These are phyloP conservation scores for Epicauta chinensis DNA, from an alignment of 1,140 invertebrate species.

Conservation along the genomic window DNA sequence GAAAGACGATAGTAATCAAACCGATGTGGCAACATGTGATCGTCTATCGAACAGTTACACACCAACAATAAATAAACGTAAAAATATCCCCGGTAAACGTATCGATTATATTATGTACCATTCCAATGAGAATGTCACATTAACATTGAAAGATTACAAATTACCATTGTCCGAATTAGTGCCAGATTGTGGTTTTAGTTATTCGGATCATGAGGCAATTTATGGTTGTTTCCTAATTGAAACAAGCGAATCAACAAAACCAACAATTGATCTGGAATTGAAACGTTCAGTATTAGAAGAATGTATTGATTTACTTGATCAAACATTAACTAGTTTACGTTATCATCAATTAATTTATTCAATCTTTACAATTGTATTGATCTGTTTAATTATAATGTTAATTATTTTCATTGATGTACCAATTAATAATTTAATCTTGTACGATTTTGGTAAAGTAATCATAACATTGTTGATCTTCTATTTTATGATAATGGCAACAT, in stretches of 20 bases:
- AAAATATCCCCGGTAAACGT: conserved; percentile 69
- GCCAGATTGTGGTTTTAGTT: conserved; percentile 66
- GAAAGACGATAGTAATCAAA: conserved; percentile 15
- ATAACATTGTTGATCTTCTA: conserved; percentile 61
- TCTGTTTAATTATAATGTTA: conserved; percentile 37
- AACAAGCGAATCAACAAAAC: conserved; percentile 19
- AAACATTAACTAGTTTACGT: conserved; percentile 49
- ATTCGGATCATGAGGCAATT: conserved; percentile 92
- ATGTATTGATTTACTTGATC: conserved; percentile 54
- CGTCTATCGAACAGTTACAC: conserved; percentile 80
- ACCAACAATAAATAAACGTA: conserved; percentile 42
- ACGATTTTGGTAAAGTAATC: conserved; percentile 52
- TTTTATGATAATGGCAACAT: conserved; percentile 64
- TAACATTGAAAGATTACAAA: conserved; percentile 55
- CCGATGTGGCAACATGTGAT: conserved; percentile 64
- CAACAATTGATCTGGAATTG: conserved; percentile 11
- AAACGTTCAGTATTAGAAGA: conserved; percentile 50
- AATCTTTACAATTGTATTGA: conserved; percentile 45
- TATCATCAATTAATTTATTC: conserved; percentile 56
- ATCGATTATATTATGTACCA: conserved; percentile 88
- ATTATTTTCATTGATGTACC: conserved; percentile 39
- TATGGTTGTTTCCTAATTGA: conserved; percentile 45
- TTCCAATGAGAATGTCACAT: conserved; percentile 48
- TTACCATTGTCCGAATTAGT: conserved; percentile 69
- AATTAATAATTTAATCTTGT: conserved; percentile 43